Conservation (phyloP, 2,888 invertebrate genomes). For the Cyclophora punctaria region DNA sequence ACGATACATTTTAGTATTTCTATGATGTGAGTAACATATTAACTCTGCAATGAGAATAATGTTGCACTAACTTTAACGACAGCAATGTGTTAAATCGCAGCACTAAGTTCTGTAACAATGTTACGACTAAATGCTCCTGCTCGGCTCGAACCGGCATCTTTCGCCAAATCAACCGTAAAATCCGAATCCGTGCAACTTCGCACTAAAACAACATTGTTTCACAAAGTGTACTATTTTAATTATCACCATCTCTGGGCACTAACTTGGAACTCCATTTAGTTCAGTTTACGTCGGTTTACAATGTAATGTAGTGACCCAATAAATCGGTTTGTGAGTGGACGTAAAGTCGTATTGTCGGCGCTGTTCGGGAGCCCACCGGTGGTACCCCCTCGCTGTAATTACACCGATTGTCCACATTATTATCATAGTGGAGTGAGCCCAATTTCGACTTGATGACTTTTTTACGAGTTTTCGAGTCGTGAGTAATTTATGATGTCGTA, state of each 20-base stretch:
- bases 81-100: too few species aligned
- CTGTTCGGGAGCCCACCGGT: conserved; percentile 16
- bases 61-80: too few species aligned
- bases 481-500: conserved; percentile 62
- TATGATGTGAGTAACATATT: too few species aligned
- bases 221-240: background rate
- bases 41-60: too few species aligned
- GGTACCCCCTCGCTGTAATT: conserved; percentile 33
- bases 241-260: conserved; percentile 1
- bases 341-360: background rate
- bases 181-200: too few species aligned
- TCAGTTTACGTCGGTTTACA: too few species aligned
- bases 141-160: too few species aligned
- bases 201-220: background rate
- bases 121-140: too few species aligned
- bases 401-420: conserved; percentile 54
- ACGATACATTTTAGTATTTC: too few species aligned
- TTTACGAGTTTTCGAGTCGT: conserved; percentile 66
- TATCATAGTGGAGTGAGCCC: conserved; percentile 65
- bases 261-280: conserved; percentile 5
- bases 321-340: conserved; percentile 17
- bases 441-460: conserved; percentile 68
- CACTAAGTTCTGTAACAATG: too few species aligned
- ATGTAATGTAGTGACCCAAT: conserved; percentile 18
- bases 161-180: background rate